Evolutionary conservation across 2,797 vertebrate genomes (phyloP).

Genomic region (Kryptopterus vitreolus): DNA sequence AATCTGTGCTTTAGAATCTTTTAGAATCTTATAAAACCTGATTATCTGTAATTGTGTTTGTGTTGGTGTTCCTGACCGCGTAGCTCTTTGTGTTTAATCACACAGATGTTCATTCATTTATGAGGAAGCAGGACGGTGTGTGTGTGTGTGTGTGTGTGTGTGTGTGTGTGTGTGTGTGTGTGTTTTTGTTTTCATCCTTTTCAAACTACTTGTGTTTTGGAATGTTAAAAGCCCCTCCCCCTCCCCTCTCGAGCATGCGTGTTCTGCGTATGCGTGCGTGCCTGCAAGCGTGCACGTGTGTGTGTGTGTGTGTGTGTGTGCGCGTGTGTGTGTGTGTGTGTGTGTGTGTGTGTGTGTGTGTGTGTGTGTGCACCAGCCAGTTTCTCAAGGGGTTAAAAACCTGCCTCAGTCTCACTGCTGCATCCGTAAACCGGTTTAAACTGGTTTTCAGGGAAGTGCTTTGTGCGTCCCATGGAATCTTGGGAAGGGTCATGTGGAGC

Average conservation of each 20-base stretch:
- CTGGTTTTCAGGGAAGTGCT: constrained; percentile 87
- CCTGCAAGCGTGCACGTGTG: constrained; percentile 32
- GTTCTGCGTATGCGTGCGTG: constrained; percentile 18
- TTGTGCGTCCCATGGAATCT: constrained; percentile 84
- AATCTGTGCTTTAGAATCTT: neutral
- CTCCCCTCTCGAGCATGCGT: constrained; percentile 34
- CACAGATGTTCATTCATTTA: constrained; percentile 17
- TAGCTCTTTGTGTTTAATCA: neutral
- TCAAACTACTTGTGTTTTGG: constrained; percentile 58
- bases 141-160: constrained; percentile 35
- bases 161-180: too few relatives aligned
- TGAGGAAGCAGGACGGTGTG: constrained; percentile 29
- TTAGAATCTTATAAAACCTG: neutral
- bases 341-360: neutral
- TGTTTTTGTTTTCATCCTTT: too few relatives aligned
- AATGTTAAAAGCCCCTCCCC: constrained; percentile 62
- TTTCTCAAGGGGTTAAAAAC: constrained; percentile 81
- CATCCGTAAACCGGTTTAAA: constrained; percentile 82
- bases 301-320: neutral
- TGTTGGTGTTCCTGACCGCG: neutral
- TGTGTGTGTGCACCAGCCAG: constrained; percentile 52
- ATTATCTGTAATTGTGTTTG: too few relatives aligned
- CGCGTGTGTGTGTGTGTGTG: constrained; percentile 44
- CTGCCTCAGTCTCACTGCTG: constrained; percentile 71
- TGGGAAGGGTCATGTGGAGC: constrained; percentile 87